phyloP scores from a whole-genome alignment of 1,140 invertebrate genomes.

The Carposina sasakii region DNA sequence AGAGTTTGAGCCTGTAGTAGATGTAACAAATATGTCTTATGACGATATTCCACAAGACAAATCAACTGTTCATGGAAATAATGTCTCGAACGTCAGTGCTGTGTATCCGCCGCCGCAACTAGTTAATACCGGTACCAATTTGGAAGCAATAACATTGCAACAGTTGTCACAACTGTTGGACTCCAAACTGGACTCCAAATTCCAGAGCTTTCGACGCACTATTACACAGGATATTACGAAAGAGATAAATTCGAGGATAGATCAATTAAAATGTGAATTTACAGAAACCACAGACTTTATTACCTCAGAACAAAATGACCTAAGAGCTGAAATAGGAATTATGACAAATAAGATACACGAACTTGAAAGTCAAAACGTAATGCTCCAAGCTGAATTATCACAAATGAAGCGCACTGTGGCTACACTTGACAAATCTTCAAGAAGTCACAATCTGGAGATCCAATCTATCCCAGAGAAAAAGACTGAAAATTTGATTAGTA shows the following conservation, averaged over 20 bases:
- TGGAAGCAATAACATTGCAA: not conserved
- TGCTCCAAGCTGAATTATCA: not conserved
- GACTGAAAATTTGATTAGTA: not conserved
- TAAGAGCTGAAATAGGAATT: not conserved
- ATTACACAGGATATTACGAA: not conserved
- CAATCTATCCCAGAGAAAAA: slow-evolving; percentile 3
- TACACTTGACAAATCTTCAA: not conserved
- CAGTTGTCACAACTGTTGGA: not conserved
- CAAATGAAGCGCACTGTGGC: not conserved
- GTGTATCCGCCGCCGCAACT: not conserved
- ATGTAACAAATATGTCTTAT: not conserved
- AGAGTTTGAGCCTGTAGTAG: not conserved
- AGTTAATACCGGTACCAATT: too few species aligned
- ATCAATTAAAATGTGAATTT: not conserved
- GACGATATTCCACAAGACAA: not conserved
- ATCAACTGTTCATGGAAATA: not conserved
- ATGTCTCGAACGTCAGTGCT: not conserved
- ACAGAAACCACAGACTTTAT: not conserved
- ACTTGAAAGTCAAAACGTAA: not conserved
- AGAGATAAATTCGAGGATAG: not conserved
- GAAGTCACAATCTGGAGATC: slow-evolving; percentile 3
- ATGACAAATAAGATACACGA: not conserved
- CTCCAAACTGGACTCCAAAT: not conserved
- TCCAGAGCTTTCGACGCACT: not conserved
- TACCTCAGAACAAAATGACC: not conserved